Base-by-base conservation (phyloP, 2,797 vertebrate genomes). In the Cuniculus paca region DNA sequence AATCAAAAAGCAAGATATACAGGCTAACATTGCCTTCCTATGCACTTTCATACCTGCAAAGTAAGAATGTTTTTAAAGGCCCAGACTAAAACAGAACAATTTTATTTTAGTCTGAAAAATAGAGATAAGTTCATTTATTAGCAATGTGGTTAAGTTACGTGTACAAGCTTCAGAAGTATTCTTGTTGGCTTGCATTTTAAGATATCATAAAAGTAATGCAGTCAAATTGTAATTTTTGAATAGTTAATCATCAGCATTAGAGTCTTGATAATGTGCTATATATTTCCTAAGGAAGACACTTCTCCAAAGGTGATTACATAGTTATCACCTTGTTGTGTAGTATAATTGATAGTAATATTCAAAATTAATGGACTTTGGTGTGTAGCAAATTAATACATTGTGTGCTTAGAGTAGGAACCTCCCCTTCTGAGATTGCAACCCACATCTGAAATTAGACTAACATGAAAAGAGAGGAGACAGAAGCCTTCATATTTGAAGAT, bases 291-390 rank as follows among this genome's bases (percentile, higher is more conserved):
- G 75, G 94, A 96, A 97, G 68, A 85, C 22, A 93, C 70, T 97
- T 97, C 97, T 97, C 74, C 82, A 97, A 90, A 98, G 78, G 52
- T 94, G 91, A 95, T 97, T 90, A 96, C 83, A 17, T 87, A 87
- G 91, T 95, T 98, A 97, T 96, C 83, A 90, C 61, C 50, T 31
- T 94, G 94, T 61, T 96, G 95, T 85, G 65, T n/a, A 63, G 9
- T 65, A 42, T 74, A 98, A 97, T 92, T 98, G 95, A 98, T 97
- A 94, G 80, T 19, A 42, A 42, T 92, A 93, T 97, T 98, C 89
- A 97, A 98, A 98, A 98, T 98, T 98, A 98, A 98, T 97, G 94
- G 95, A 78, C 96, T 98, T 98, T 45, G 31, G 31, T 91, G 82
- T 95, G 28, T 80, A 97, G 79, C 91, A 72, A 89, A 98, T 98